A percentile compares a stretch with the other conserved stretches of the same genome.
Evolutionary conservation across 2,888 invertebrate genomes (phyloP).

Genomic region (Folsomia candida): DNA sequence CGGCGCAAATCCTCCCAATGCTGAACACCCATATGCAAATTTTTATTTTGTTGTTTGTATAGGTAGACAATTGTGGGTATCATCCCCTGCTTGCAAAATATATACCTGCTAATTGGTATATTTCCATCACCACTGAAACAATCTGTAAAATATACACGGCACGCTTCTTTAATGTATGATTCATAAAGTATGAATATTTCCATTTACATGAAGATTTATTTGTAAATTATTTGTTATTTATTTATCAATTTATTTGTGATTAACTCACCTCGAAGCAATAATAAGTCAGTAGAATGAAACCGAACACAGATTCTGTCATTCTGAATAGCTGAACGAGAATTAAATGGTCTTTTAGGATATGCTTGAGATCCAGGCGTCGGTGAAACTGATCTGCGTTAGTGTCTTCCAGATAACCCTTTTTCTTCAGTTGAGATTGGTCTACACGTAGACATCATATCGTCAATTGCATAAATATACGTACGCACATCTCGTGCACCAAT

Average conservation of each 20-base stretch:
- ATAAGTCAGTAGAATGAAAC: constrained; percentile 30
- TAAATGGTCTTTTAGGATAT: constrained; percentile 44
- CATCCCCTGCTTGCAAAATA: too few species aligned
- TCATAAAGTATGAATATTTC: too few species aligned
- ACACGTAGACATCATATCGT: too few species aligned
- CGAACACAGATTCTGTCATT: constrained; percentile 45
- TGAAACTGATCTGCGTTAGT: constrained; percentile 27
- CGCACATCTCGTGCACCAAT: too few species aligned
- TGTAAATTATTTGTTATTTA: too few species aligned
- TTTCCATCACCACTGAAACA: constrained; percentile 41
- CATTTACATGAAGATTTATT: too few species aligned
- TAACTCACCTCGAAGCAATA: constrained; percentile 34
- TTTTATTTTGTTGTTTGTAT: neutral
- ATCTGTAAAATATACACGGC: too few species aligned
- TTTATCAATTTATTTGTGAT: too few species aligned
- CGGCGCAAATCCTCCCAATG: constrained; percentile 15
- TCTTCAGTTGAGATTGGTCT: constrained; percentile 6
- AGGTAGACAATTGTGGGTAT: too few species aligned
- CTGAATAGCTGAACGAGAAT: constrained; percentile 43
- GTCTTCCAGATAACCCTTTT: constrained; percentile 3
- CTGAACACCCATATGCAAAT: neutral
- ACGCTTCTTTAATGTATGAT: too few species aligned
- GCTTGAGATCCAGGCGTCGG: constrained; percentile 28
- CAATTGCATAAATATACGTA: too few species aligned
- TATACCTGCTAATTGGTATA: constrained; percentile 34